Evolutionary conservation across 2,797 vertebrate genomes (phyloP).

Genomic region (Vespertilio murinus): DNA sequence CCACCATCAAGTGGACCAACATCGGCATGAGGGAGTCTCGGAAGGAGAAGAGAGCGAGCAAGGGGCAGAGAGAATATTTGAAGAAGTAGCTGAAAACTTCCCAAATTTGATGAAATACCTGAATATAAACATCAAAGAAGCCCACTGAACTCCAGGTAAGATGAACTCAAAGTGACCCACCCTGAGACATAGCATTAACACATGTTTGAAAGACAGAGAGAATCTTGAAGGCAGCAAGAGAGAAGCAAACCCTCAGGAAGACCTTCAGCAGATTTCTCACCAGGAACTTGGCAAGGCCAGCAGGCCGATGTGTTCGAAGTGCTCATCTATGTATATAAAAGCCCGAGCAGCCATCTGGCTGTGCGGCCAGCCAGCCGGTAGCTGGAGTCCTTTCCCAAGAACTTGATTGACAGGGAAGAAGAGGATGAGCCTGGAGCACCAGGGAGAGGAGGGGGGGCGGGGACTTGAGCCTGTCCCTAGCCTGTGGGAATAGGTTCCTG

Average conservation of each 20-base stretch:
- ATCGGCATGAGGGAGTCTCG: neutral
- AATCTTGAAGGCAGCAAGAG: neutral
- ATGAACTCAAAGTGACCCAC: neutral
- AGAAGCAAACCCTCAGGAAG: neutral
- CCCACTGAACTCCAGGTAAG: neutral
- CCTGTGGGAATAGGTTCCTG: no score
- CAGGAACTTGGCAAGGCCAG: neutral
- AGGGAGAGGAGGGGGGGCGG: no score
- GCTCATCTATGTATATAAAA: neutral
- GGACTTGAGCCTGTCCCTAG: neutral
- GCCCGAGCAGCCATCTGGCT: no score
- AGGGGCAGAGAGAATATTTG: neutral
- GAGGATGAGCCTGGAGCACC: neutral
- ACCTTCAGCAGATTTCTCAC: neutral
- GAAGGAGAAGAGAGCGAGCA: neutral
- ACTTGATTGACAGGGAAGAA: neutral
- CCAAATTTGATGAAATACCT: neutral
- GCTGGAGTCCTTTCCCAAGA: neutral
- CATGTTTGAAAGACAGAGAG: neutral
- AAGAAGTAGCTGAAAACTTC: neutral
- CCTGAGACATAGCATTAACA: neutral
- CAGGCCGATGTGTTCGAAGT: neutral
- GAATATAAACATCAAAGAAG: neutral
- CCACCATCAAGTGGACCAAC: neutral
- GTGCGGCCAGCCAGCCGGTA: accelerated